Percentiles rank a stretch among this genome's conserved stretches.
Evolutionary conservation across 2,888 invertebrate species (phyloP).

Genomic region (Diploptera punctata): DNA sequence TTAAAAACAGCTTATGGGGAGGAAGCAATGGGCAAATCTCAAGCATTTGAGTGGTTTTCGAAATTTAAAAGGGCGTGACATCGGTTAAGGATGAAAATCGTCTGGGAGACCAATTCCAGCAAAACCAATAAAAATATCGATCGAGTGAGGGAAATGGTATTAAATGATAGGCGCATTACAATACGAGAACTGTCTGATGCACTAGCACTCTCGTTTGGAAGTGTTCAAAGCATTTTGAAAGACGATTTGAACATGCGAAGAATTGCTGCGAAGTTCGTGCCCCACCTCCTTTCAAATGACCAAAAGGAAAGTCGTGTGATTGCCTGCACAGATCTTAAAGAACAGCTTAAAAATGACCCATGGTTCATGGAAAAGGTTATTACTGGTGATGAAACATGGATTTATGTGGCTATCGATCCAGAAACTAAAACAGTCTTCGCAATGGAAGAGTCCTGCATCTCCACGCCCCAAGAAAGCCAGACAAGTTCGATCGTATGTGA

Average conservation of each 20-base stretch:
- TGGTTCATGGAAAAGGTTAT: not conserved
- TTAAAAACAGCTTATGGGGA: not conserved
- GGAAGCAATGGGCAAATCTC: not conserved
- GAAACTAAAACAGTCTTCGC: not conserved
- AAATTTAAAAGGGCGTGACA: not conserved
- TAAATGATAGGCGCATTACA: not conserved
- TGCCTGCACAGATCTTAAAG: not conserved
- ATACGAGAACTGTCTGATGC: not conserved
- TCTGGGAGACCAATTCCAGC: not conserved
- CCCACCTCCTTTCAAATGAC: not conserved
- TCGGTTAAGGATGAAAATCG: not conserved
- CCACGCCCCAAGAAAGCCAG: not conserved
- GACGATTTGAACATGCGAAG: not conserved
- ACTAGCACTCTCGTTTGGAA: constrained; percentile 8
- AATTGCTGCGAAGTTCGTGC: not conserved
- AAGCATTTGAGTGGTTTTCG: too few species aligned
- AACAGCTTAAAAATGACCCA: not conserved
- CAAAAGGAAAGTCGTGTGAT: not conserved
- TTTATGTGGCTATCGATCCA: too few species aligned
- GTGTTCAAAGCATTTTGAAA: constrained; percentile 5
- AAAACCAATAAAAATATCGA: not conserved
- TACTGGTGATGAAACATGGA: not conserved
- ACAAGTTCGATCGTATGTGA: not conserved
- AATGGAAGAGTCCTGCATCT: not conserved
- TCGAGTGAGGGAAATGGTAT: not conserved